Conservation (phyloP, 1,140 invertebrate genomes). For the Lepidurus arcticus region DNA sequence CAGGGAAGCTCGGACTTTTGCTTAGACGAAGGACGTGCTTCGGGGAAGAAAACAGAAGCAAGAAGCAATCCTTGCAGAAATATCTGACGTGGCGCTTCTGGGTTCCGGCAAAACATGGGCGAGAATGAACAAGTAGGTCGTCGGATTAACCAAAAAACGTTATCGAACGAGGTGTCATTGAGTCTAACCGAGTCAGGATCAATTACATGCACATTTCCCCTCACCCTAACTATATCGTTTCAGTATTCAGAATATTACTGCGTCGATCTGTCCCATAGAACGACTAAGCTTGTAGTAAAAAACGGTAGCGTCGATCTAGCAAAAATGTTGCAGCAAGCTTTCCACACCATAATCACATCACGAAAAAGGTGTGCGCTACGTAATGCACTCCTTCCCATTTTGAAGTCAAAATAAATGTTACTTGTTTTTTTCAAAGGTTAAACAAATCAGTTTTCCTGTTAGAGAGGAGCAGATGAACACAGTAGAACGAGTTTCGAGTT, state of each 20-base stretch:
- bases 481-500: too few relatives aligned
- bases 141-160: conserved; percentile 4
- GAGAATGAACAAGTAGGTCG: conserved; percentile 1
- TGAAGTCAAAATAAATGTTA: too few relatives aligned
- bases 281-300: too few relatives aligned
- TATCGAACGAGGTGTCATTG: neutral
- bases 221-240: neutral
- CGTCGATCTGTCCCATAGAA: too few relatives aligned
- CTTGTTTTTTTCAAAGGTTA: too few relatives aligned
- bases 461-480: too few relatives aligned
- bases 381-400: too few relatives aligned
- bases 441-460: too few relatives aligned
- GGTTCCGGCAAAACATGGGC: neutral
- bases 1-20: neutral
- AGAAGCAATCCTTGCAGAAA: neutral
- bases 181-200: neutral
- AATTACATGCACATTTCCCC: neutral
- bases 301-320: too few relatives aligned
- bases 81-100: neutral
- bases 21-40: neutral
- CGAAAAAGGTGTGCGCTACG: too few relatives aligned
- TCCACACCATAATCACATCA: too few relatives aligned
- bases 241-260: neutral
- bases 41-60: neutral
- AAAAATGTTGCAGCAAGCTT: too few relatives aligned